phyloP scores from a whole-genome alignment of 2,797 vertebrate species.

The Todus mexicanus region DNA sequence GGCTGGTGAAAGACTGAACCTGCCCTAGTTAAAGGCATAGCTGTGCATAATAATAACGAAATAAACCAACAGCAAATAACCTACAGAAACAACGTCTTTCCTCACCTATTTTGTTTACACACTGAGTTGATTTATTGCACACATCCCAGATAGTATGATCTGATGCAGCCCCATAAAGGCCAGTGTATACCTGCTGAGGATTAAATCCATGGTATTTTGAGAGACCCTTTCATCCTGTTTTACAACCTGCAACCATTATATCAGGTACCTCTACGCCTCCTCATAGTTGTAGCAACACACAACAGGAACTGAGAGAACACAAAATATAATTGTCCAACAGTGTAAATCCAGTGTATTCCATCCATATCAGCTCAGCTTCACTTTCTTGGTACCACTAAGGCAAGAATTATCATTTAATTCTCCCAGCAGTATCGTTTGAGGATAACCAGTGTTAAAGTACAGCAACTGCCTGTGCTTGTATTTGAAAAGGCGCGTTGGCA shows the following conservation, averaged over 20 bases:
- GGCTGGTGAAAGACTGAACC: conserved; percentile 14
- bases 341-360: neutral
- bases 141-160: neutral
- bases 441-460: neutral
- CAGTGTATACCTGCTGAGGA: neutral
- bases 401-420: neutral
- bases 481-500: neutral
- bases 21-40: conserved; percentile 43
- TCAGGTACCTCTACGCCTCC: neutral
- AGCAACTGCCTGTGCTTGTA: neutral
- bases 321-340: neutral
- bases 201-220: conserved; percentile 2
- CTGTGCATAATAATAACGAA: neutral
- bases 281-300: neutral
- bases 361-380: neutral
- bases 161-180: neutral
- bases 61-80: neutral
- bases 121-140: neutral
- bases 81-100: neutral
- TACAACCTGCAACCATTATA: neutral
- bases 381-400: neutral
- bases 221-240: neutral
- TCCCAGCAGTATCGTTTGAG: neutral
- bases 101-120: neutral
- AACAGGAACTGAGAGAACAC: neutral